Evolutionary conservation across 2,888 invertebrate genomes (phyloP).

Genomic region (Eupithecia exiguata): DNA sequence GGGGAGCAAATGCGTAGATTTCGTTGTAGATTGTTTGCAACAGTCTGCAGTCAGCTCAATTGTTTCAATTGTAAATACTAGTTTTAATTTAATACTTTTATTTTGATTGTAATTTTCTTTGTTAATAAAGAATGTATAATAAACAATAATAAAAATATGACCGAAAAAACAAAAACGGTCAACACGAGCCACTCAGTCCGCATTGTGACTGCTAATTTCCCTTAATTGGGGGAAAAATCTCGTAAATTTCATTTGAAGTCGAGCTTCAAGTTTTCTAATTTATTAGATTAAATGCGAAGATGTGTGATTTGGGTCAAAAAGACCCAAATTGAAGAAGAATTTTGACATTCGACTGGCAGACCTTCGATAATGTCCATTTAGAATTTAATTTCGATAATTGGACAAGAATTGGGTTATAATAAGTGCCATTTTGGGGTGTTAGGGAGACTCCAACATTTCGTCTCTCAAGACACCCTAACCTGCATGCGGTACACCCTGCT

Average conservation of each 20-base stretch:
- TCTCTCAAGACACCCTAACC: too few species aligned
- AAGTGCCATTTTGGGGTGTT: conserved; percentile 2
- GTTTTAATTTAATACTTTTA: too few species aligned
- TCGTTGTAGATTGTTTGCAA: too few species aligned
- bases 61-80: too few species aligned
- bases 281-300: conserved; percentile 2
- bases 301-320: conserved; percentile 6
- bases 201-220: not conserved
- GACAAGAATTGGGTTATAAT: not conserved
- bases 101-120: too few species aligned
- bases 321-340: not conserved
- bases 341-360: not conserved
- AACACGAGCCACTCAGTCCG: not conserved
- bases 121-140: too few species aligned
- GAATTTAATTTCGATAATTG: conserved; percentile 5
- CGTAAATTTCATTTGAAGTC: not conserved
- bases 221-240: not conserved
- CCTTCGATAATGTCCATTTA: not conserved
- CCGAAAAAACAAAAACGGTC: not conserved
- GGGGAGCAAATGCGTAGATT: too few species aligned
- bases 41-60: too few species aligned
- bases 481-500: too few species aligned
- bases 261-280: conserved; percentile 6
- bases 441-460: too few species aligned
- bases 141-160: too few species aligned